A percentile compares a stretch with the other conserved stretches of the same genome.
Evolutionary conservation across 2,888 invertebrate genomes (phyloP).

Genomic region (Cyrtodaria siliqua): DNA sequence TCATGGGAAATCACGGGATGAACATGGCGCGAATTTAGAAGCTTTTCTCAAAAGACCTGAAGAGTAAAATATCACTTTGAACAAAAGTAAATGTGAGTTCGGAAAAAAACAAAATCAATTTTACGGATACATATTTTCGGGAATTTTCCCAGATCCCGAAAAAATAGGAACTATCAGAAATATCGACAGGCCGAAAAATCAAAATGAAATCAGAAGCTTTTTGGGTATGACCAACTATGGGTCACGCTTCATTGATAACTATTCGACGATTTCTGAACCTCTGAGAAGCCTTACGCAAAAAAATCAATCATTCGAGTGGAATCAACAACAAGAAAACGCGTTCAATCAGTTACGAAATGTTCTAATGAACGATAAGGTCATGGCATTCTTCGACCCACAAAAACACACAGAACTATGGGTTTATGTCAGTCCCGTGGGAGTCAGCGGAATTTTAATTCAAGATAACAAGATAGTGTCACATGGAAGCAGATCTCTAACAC

Average conservation of each 20-base stretch:
- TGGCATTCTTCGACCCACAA: slow-evolving; percentile 7
- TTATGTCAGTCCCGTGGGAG: neutral
- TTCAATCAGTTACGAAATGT: neutral
- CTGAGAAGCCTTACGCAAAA: slow-evolving; percentile 54
- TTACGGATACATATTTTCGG: neutral
- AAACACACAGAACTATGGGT: too few relatives aligned
- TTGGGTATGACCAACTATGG: neutral
- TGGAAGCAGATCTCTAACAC: slow-evolving; percentile 53
- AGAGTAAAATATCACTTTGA: neutral
- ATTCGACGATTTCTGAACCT: slow-evolving; percentile 55
- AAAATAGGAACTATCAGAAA: neutral
- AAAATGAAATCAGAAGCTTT: neutral
- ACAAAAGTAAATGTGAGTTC: neutral
- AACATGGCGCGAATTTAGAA: neutral
- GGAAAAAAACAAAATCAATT: neutral
- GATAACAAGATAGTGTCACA: slow-evolving; percentile 19
- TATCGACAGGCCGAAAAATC: neutral
- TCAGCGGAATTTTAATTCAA: neutral
- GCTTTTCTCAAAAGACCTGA: neutral
- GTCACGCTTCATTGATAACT: slow-evolving; percentile 2
- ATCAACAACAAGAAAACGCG: neutral
- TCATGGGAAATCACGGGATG: too few relatives aligned
- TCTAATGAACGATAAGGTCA: neutral
- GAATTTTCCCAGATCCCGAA: slow-evolving; percentile 3
- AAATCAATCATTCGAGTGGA: slow-evolving; percentile 55